phyloP scores from a whole-genome alignment of 2,113 vertebrate species.

The Pteronura brasiliensis region DNA sequence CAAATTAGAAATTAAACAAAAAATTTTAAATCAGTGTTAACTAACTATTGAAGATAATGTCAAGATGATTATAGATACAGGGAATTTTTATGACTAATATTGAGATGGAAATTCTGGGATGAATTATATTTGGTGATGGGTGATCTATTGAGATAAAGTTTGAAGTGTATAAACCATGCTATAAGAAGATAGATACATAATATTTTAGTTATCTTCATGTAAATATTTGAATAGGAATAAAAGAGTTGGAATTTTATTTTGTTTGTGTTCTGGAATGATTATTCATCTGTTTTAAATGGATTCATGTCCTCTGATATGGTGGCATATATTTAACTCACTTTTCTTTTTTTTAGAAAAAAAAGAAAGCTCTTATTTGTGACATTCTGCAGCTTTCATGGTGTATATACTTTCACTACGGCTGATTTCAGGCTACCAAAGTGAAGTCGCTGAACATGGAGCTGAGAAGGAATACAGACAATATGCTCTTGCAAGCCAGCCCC shows the following conservation, averaged over 20 bases:
- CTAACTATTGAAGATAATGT: not conserved
- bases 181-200: not conserved
- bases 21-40: not conserved
- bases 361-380: not conserved
- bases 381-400: not conserved
- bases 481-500: not conserved
- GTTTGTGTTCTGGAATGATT: not conserved
- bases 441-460: not conserved
- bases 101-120: not conserved
- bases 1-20: slow-evolving; percentile 4
- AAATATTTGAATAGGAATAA: slow-evolving; percentile 16
- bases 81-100: not conserved
- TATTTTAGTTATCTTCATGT: not conserved
- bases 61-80: not conserved
- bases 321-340: not conserved
- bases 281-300: slow-evolving; percentile 12
- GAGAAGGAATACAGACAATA: not conserved
- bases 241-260: not conserved
- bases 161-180: not conserved
- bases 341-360: not conserved
- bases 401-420: not conserved
- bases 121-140: not conserved
- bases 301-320: not conserved
- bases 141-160: not conserved
- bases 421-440: not conserved